phyloP scores from a whole-genome alignment of 2,113 vertebrate genomes.

The Craseonycteris thonglongyai region DNA sequence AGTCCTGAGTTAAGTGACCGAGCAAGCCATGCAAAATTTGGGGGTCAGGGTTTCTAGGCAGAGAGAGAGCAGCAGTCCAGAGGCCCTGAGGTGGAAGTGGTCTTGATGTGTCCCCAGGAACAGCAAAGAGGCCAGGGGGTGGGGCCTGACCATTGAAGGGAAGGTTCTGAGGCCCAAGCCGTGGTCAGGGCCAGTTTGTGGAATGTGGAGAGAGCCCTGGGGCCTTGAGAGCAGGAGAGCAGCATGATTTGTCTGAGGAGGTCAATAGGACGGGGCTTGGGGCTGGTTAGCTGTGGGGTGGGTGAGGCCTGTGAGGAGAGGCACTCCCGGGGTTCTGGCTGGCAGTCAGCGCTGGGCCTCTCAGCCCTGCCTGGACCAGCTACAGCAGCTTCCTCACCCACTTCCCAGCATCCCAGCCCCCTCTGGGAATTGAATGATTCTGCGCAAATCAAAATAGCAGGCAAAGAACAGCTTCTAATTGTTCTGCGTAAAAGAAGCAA shows the following conservation, averaged over 20 bases:
- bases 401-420: constrained; percentile 64
- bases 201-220: background rate
- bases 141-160: background rate
- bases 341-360: background rate
- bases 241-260: background rate
- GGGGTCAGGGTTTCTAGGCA: background rate
- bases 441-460: constrained; percentile 70
- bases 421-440: constrained; percentile 66
- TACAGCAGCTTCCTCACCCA: constrained; percentile 29
- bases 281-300: background rate
- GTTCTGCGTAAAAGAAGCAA: constrained; percentile 67
- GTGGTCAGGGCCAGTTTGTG: background rate
- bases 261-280: background rate
- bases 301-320: too few species aligned
- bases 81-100: background rate
- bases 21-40: background rate
- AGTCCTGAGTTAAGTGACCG: background rate
- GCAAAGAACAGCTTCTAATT: constrained; percentile 70
- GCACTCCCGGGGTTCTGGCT: background rate
- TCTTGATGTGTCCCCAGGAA: background rate
- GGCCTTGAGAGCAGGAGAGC: background rate
- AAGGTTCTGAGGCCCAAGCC: background rate
- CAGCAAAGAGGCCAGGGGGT: background rate
- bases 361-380: background rate
- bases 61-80: background rate